Conservation (phyloP, 2,113 vertebrate genomes). For the Hyla sarda region DNA sequence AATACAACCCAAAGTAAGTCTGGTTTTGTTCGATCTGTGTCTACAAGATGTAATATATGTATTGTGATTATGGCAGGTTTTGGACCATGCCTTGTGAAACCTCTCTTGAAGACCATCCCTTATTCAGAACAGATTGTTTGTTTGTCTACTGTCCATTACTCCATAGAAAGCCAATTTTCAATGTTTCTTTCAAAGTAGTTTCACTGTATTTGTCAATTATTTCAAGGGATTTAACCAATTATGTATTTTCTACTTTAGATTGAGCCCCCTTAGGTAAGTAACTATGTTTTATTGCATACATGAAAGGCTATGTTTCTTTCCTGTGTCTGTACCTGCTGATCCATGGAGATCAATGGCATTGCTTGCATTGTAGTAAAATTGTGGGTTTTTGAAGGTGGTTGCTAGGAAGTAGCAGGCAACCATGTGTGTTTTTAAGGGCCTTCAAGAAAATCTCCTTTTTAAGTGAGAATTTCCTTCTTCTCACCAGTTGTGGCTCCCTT, state of each 20-base stretch:
- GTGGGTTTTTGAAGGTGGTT: not conserved
- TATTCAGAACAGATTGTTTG: no score
- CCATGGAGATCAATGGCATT: not conserved
- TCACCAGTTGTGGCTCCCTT: not conserved
- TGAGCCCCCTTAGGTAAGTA: not conserved
- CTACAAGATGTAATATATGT: not conserved
- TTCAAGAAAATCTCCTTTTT: not conserved
- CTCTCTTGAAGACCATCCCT: no score
- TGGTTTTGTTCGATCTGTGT: not conserved
- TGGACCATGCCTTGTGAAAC: not conserved
- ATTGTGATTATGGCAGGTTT: not conserved
- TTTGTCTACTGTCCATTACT: no score
- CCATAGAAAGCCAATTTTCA: no score
- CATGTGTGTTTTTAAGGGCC: not conserved
- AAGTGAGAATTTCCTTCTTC: not conserved
- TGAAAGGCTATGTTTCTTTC: not conserved
- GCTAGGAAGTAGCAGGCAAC: not conserved
- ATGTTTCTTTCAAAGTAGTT: no score
- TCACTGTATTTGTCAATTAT: not conserved
- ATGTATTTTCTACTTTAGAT: no score
- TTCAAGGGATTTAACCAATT: not conserved
- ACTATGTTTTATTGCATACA: not conserved
- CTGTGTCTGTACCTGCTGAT: not conserved
- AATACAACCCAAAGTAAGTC: slow-evolving; percentile 88
- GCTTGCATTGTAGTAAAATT: not conserved